Percentiles rank a stretch among this genome's conserved stretches.
Evolutionary conservation across 2,888 invertebrate genomes (phyloP).

Genomic region (Abscondita cerata): DNA sequence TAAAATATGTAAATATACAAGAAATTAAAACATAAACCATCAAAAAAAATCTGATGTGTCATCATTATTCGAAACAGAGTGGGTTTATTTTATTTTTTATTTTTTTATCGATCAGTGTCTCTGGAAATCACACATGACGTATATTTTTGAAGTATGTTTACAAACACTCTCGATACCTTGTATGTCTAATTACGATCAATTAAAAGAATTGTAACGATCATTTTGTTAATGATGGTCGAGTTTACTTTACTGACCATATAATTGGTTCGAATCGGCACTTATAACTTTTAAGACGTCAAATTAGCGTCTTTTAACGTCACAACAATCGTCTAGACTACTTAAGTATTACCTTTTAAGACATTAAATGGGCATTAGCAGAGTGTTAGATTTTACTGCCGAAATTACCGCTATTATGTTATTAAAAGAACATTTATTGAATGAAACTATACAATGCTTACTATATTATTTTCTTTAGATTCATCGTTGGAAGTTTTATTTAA

Average conservation of each 20-base stretch:
- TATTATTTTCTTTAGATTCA: constrained; percentile 26
- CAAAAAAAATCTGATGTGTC: no score
- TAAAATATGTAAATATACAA: no score
- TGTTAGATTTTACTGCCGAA: constrained; percentile 45
- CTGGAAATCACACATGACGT: no score
- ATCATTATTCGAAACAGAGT: no score
- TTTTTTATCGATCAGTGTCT: no score
- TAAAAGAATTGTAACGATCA: background rate
- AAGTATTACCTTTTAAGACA: constrained; percentile 49
- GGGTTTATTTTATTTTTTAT: no score
- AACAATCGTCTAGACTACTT: constrained; percentile 48
- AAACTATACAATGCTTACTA: constrained; percentile 16
- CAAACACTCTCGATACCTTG: background rate
- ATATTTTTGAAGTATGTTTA: no score
- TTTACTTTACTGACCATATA: constrained; percentile 36
- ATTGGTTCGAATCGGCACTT: constrained; percentile 43
- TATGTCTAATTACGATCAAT: no score
- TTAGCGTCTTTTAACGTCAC: constrained; percentile 54
- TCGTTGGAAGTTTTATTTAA: constrained; percentile 22
- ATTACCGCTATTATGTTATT: constrained; percentile 38
- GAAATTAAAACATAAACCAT: no score
- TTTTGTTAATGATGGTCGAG: constrained; percentile 37
- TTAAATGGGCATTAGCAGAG: constrained; percentile 49
- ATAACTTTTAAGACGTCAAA: constrained; percentile 51
- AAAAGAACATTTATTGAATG: constrained; percentile 37